A percentile compares a stretch with the other conserved stretches of the same genome.
Conservation (phyloP, 1,140 invertebrate genomes). For the Brachionus angularis region DNA sequence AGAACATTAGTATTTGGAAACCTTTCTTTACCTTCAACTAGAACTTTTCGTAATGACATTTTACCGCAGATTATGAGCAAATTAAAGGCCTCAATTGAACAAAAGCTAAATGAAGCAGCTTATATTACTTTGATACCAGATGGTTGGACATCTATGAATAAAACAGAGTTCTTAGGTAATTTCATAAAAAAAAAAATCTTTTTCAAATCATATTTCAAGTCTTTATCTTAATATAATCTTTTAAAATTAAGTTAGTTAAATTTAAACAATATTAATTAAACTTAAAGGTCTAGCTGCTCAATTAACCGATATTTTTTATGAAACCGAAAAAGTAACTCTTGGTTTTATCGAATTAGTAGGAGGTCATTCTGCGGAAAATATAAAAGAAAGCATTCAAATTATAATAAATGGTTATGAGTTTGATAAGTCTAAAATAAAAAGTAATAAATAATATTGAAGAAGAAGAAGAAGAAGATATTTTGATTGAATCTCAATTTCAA, state of each 20-base stretch:
- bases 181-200: not conserved
- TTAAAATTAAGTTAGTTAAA: no score
- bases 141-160: not conserved
- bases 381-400: no score
- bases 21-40: not conserved
- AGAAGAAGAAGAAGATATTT: slow-evolving; percentile 15
- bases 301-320: not conserved
- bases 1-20: not conserved
- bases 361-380: not conserved
- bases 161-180: not conserved
- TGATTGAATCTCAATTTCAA: no score
- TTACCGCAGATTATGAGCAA: not conserved
- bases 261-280: not conserved
- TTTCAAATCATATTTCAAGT: no score
- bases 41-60: not conserved
- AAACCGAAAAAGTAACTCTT: not conserved
- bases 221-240: no score
- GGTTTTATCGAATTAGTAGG: no score
- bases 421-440: not conserved
- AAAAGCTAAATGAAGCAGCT: not conserved
- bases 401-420: no score
- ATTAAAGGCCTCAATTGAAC: slow-evolving; percentile 13
- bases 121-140: not conserved
- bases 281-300: not conserved
- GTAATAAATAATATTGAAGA: not conserved